Evolutionary conservation across 2,888 invertebrate genomes (phyloP), one percentile per base, ranked within the genome.

Genomic region (Scaptomyza polygonia): DNA sequence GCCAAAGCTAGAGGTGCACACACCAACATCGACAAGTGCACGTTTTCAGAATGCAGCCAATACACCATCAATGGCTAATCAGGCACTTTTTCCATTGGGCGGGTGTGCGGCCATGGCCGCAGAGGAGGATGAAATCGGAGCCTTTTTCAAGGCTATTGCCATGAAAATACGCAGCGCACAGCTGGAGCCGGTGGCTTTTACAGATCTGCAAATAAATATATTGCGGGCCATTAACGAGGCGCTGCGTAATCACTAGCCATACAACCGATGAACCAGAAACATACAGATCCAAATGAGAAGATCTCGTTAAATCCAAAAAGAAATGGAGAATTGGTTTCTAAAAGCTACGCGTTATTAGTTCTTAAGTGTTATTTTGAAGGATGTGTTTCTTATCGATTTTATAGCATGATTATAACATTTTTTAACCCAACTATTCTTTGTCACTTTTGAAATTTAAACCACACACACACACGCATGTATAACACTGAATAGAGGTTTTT

Each of bases 121-220:
- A 7, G 90, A 90, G 11, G 90, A 89, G 53, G 91, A 91, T 76
- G 91, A 91, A 70, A 88, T 91, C 2, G 91, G 90, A 8, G 89
- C 89, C 53, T 91, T 91, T 59, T 91, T 91, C 29, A 89, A 84
- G 65, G 90, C 91, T 9, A 84, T 91, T 18, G 89, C 91, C 48
- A 91, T 91, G 84, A 91, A 91, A 71, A 90, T 91, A 69, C 88
- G 91, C 29, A 90, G 74, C 56, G 90, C 90, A 11, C 89, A 90
- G 34, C 69, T 91, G 73, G 88, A 90, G 30, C 82, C 90, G 16
- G 82, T 90, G 51, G 90, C 86, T 40, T 89, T 91, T 56, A 91
- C 91, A 4, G 91, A 91, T 57, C 73, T 91, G 21, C 91, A 91
- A 77, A 91, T 91, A 51, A 88, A 90, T 54, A 90, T 91, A 64